Conservation (phyloP, 1,140 invertebrate species). For the Pinna nobilis region DNA sequence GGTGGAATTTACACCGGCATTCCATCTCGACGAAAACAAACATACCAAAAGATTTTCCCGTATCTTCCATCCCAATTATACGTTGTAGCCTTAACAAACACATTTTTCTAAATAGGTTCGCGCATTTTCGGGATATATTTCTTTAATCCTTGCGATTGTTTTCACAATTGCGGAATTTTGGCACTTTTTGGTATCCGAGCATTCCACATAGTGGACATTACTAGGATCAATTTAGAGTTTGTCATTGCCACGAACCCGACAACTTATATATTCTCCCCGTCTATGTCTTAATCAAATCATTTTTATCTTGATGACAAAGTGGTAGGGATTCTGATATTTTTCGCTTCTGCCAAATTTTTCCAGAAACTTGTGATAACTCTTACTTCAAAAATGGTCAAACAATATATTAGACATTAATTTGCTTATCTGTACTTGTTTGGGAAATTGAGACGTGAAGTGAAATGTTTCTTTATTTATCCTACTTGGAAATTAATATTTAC, state of each 20-base stretch:
- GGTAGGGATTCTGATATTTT: not conserved
- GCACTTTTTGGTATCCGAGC: not conserved
- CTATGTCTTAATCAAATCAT: too few relatives aligned
- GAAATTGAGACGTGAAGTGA: too few relatives aligned
- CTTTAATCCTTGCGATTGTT: not conserved
- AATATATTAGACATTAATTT: too few relatives aligned
- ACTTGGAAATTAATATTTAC: too few relatives aligned
- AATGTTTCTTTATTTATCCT: too few relatives aligned
- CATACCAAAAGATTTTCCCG: slow-evolving; percentile 16
- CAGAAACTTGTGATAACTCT: too few relatives aligned
- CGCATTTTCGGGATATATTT: slow-evolving; percentile 1
- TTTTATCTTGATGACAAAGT: too few relatives aligned
- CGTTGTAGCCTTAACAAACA: not conserved
- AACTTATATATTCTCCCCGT: too few relatives aligned
- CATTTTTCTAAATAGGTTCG: not conserved
- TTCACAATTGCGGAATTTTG: not conserved
- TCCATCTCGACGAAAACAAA: slow-evolving; percentile 7
- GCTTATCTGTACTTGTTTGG: too few relatives aligned
- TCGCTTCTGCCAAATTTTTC: not conserved
- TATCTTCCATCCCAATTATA: not conserved
- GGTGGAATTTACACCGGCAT: slow-evolving; percentile 30
- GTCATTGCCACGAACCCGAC: too few relatives aligned
- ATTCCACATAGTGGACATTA: not conserved
- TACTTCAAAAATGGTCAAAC: too few relatives aligned
- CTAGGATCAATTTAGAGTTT: too few relatives aligned